Evolutionary conservation across 2,888 invertebrate species (phyloP), one percentile per base, ranked within the genome.

Genomic region (Hoplodrina blanda): DNA sequence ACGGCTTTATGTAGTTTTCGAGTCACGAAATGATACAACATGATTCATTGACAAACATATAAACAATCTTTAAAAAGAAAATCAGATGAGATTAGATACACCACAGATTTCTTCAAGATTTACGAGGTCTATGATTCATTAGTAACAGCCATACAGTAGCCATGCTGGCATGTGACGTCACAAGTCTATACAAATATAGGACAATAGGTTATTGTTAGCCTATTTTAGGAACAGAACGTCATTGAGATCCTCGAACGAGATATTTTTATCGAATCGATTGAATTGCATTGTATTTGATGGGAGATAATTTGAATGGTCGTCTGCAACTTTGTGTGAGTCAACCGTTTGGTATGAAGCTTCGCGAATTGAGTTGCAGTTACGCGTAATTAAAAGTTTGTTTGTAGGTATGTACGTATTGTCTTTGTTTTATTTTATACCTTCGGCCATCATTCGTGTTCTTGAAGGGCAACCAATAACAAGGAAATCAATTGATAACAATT

Each of bases 161-260:
- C 55, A 20, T 62, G 15, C 55, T 72, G 17, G 37, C 25, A n/a
- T 55, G 4, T 57, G 54, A 78, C 68, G 62, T 78, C 72, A 78
- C 33, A 59, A 55, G 44, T 44, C 46, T 17, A 46, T 37, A 61
- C 78, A 67, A 69, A 72, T 69, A 62, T 55, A 72, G 77, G 62
- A 83, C 83, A 83, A 83, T 78, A 25, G 56, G 54, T 44, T 61
- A 83, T 83, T 80, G 80, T 82, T 69, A 59, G 20, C 72, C 80
- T 75, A 69, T 70, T 73, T 78, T 75, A 61, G 76, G 64, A 67
- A 33, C 13, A 44, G 50, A n/a, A 64, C 80, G 70, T 70, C 75
- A 74, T 57, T 66, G 55, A 37, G 60, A 63, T 71, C 59, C 67
- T 60, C 49, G 17, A 19, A 20, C 33, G 41, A 67, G 52, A 74